These are phyloP conservation scores for Eueides isabella DNA, from an alignment of 1,140 invertebrate species.

Conservation along the genomic window DNA sequence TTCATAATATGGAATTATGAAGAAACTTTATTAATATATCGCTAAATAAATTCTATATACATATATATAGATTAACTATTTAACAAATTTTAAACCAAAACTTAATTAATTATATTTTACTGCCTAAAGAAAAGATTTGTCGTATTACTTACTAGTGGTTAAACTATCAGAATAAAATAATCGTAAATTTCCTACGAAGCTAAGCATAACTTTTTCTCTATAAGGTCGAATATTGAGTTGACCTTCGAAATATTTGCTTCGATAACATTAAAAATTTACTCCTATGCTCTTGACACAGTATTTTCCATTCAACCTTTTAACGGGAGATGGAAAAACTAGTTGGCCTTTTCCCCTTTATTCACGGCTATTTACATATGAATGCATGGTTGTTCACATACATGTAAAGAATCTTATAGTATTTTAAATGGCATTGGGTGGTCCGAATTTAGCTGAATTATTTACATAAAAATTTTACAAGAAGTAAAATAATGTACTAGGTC, in stretches of 20 bases:
- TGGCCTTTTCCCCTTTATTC: constrained; percentile 8
- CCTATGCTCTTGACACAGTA: neutral
- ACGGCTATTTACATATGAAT: constrained; percentile 22
- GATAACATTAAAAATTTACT: neutral
- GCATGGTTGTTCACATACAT: neutral
- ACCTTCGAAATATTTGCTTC: neutral
- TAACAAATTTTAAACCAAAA: too few species aligned
- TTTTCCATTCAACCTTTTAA: neutral
- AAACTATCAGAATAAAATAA: too few species aligned
- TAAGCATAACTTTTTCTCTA: too few species aligned
- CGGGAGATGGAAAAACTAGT: neutral
- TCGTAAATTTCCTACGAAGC: too few species aligned
- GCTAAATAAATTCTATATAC: too few species aligned
- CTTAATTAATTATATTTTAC: too few species aligned
- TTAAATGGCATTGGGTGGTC: neutral
- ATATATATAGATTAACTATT: too few species aligned
- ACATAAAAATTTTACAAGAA: neutral
- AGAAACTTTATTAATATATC: too few species aligned
- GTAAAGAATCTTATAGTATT: neutral
- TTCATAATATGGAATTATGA: too few species aligned
- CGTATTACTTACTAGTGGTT: too few species aligned
- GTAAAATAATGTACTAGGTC: neutral
- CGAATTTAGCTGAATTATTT: neutral
- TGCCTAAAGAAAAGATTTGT: too few species aligned
- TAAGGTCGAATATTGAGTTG: neutral